Conservation (phyloP, 2,888 invertebrate genomes). For the Sisyra nigra region DNA sequence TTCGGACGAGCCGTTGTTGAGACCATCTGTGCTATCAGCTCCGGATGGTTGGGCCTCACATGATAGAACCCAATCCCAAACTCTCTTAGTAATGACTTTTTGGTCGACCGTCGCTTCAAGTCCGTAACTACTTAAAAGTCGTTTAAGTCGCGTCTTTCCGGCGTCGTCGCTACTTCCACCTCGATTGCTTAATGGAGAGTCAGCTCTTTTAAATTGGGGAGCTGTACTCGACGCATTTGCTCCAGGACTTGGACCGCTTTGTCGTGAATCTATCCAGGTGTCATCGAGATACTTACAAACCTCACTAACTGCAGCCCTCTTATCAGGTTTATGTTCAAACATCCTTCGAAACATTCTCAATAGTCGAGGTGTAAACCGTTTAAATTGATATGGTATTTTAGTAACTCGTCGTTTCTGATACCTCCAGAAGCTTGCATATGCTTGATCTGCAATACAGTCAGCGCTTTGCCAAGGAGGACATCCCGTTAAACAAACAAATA, state of each 20-base stretch:
- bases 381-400: conserved; percentile 39
- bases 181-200: conserved; percentile 28
- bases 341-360: conserved; percentile 53
- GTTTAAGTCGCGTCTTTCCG: conserved; percentile 32
- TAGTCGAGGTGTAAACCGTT: conserved; percentile 48
- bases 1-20: background rate
- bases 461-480: conserved; percentile 54
- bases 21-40: background rate
- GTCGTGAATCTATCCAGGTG: conserved; percentile 36
- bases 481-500: conserved; percentile 51
- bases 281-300: conserved; percentile 42
- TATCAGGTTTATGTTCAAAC: conserved; percentile 49
- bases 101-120: conserved; percentile 47
- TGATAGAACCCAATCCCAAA: conserved; percentile 49
- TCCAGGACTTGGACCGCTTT: conserved; percentile 31
- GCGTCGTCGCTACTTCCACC: conserved; percentile 30
- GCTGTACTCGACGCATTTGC: conserved; percentile 22
- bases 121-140: conserved; percentile 40
- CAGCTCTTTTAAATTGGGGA: conserved; percentile 22
- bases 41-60: conserved; percentile 26
- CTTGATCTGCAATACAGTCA: conserved; percentile 54
- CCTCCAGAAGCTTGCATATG: conserved; percentile 45
- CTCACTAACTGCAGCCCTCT: conserved; percentile 42
- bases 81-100: conserved; percentile 38
- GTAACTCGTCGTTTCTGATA: conserved; percentile 46